Percentiles rank a stretch among this genome's conserved stretches.
Conservation (phyloP, 2,113 vertebrate species). For the Limanda limanda region DNA sequence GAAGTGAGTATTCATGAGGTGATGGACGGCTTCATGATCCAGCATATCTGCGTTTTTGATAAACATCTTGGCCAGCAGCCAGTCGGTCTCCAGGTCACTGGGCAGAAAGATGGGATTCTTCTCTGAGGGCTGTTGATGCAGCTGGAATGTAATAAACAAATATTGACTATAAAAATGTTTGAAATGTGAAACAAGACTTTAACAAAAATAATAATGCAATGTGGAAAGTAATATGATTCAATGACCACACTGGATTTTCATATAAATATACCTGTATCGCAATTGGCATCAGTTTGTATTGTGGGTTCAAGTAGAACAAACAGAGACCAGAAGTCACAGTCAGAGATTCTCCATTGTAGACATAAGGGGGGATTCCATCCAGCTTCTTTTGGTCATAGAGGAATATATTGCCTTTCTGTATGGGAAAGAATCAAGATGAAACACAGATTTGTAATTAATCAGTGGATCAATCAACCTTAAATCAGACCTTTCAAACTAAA, state of each 20-base stretch:
- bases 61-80: constrained; percentile 84
- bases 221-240: neutral
- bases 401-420: constrained; percentile 86
- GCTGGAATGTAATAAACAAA: constrained; percentile 32
- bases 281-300: constrained; percentile 79
- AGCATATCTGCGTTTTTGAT: constrained; percentile 76
- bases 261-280: constrained; percentile 80
- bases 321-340: constrained; percentile 74
- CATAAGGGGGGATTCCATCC: constrained; percentile 70
- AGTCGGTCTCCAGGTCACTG: constrained; percentile 76
- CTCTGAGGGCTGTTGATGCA: constrained; percentile 61
- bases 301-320: constrained; percentile 74
- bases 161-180: neutral
- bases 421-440: neutral
- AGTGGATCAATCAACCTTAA: neutral
- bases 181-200: neutral
- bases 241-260: neutral
- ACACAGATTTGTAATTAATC: neutral
- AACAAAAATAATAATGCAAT: neutral
- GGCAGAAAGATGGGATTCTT: constrained; percentile 82
- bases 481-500: neutral
- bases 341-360: constrained; percentile 51
- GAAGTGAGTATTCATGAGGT: constrained; percentile 78
- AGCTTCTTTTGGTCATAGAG: constrained; percentile 82
- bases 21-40: constrained; percentile 71